Percentiles rank a stretch among this genome's conserved stretches.
Conservation (phyloP, 1,140 invertebrate species). For the Lineus longissimus region DNA sequence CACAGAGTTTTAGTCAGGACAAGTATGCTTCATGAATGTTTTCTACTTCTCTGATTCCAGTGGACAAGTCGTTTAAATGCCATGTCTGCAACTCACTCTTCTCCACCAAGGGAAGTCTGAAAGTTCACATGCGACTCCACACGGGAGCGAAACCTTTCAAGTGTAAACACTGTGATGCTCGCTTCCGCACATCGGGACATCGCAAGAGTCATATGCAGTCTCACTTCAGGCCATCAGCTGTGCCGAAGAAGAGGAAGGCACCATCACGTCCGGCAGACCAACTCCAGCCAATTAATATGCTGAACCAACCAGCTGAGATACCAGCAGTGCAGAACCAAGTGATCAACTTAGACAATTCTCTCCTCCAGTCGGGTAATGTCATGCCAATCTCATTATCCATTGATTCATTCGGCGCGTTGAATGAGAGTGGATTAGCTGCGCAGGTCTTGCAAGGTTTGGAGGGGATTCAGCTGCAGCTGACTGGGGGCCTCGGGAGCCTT, state of each 20-base stretch:
- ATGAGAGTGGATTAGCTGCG: slow-evolving; percentile 28
- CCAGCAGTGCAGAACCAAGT: slow-evolving; percentile 30
- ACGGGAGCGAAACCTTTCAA: slow-evolving; percentile 68
- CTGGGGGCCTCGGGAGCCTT: slow-evolving; percentile 32
- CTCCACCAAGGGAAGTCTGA: slow-evolving; percentile 57
- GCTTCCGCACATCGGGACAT: slow-evolving; percentile 61
- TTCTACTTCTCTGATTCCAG: slow-evolving; percentile 29
- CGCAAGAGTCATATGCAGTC: slow-evolving; percentile 54
- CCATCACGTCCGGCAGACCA: neutral
- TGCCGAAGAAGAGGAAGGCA: slow-evolving; percentile 16
- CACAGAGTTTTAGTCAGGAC: too few relatives aligned
- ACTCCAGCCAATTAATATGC: neutral
- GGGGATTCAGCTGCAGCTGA: slow-evolving; percentile 51
- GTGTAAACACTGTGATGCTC: slow-evolving; percentile 62
- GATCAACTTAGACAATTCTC: slow-evolving; percentile 41
- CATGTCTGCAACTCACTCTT: slow-evolving; percentile 51
- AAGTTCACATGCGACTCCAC: slow-evolving; percentile 69
- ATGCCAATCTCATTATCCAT: slow-evolving; percentile 44
- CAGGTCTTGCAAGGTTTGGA: slow-evolving; percentile 42
- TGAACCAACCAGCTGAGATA: neutral
- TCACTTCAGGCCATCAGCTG: slow-evolving; percentile 51
- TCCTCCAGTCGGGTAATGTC: slow-evolving; percentile 33
- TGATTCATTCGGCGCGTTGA: slow-evolving; percentile 22
- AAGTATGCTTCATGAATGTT: too few relatives aligned
- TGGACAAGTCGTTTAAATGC: slow-evolving; percentile 50